Base-by-base conservation (phyloP, 2,797 vertebrate genomes). In the Melanotaenia parkinsoni region DNA sequence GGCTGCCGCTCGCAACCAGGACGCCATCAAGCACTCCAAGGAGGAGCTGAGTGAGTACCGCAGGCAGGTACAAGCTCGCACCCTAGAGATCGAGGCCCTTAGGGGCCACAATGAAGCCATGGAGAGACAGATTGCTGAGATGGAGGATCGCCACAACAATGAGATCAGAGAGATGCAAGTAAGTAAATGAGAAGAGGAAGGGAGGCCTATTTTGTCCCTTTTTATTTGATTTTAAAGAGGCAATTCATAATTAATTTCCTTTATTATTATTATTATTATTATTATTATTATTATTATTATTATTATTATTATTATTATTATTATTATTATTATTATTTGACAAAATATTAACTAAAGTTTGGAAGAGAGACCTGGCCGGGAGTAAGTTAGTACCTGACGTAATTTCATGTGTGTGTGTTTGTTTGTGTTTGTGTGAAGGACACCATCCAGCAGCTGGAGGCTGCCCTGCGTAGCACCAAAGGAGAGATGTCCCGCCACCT, bases 1-100 rank as follows among this genome's bases (percentile, higher is more conserved):
- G 86, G 91, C 88, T 0, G 94, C 94, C 0, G 91, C 90, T 3
- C 94, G 95, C 64, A 95, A 95, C 88, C 92, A 92, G 38, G 94
- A 95, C 0, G 92, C 93, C 69, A 87, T 95, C 70, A 96, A 95
- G 83, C 92, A 94, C 22, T 93, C 94, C 1, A 96, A 94, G 81
- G 95, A 96, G 68, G 95, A 96, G 91, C 88, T 96, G 82, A 92
- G 87, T 1, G 94, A 95, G 88, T 96, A 94, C 84, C 95, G 95
- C 74, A 83, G 95, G 54, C 95, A 96, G 92, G 92, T 96, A 78
- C 95, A 96, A 85, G 85, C 95, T 0, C 94, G 94, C 61, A 95
- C 93, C 68, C 86, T 96, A 77, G 95, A 96, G 89, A 93, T 95
- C 2, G 95, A 96, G 82, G 43, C 95, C 71, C 92, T 96, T 24